These are phyloP conservation scores for Drosophila ficusphila DNA, from an alignment of 1,140 invertebrate species.

Conservation along the genomic window DNA sequence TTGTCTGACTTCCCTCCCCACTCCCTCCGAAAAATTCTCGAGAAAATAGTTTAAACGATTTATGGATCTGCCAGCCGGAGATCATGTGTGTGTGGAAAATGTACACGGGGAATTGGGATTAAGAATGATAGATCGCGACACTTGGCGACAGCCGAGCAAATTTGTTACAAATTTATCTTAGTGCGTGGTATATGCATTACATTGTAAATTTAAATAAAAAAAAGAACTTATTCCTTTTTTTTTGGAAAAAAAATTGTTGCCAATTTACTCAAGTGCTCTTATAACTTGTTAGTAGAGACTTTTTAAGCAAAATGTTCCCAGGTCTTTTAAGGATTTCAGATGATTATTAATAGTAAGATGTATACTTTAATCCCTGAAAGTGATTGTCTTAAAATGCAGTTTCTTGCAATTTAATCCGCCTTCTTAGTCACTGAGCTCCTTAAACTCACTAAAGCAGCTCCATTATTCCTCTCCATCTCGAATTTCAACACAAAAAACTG, in stretches of 20 bases:
- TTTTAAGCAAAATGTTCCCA: no score
- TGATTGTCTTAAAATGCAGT: not conserved
- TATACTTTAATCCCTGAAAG: not conserved
- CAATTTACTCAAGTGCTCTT: no score
- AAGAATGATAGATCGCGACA: constrained; percentile 27
- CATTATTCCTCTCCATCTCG: not conserved
- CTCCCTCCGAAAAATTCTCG: not conserved
- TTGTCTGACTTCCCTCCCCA: constrained; percentile 5
- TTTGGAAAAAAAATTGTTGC: not conserved
- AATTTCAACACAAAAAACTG: constrained; percentile 18
- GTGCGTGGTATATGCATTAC: not conserved
- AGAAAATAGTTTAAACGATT: constrained; percentile 62
- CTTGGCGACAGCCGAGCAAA: constrained; percentile 30
- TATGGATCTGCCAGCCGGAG: constrained; percentile 32
- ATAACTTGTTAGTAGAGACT: no score
- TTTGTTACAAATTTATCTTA: constrained; percentile 21
- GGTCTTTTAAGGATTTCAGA: no score
- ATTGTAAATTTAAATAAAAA: not conserved
- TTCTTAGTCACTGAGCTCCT: not conserved
- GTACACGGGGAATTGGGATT: constrained; percentile 1
- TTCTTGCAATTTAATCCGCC: constrained; percentile 7
- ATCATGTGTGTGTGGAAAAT: constrained; percentile 1
- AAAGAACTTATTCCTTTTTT: not conserved
- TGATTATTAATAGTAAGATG: no score
- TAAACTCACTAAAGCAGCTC: constrained; percentile 3